Conservation (phyloP, 2,888 invertebrate species). For the Eupithecia exiguata region DNA sequence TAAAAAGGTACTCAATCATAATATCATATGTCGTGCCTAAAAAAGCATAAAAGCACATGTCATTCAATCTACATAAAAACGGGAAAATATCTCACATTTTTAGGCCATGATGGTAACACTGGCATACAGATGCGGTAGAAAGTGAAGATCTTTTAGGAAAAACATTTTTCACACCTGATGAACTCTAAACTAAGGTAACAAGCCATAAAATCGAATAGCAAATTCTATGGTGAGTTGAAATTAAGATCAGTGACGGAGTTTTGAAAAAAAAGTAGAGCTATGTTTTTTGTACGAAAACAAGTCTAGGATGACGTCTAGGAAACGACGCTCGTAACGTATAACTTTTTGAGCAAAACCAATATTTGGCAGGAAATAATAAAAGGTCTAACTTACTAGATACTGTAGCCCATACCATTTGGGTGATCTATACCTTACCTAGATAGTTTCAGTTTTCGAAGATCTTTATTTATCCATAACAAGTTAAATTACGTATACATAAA, state of each 20-base stretch:
- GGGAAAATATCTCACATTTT: conserved; percentile 20
- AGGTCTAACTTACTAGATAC: too few species aligned
- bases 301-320: background rate
- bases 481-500: too few species aligned
- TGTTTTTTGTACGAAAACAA: background rate
- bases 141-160: conserved; percentile 16
- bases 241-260: conserved; percentile 15
- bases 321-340: background rate
- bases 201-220: conserved; percentile 38
- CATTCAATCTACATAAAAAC: conserved; percentile 31
- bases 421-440: too few species aligned
- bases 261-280: background rate
- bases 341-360: background rate
- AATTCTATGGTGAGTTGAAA: conserved; percentile 25
- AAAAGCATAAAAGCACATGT: conserved; percentile 22
- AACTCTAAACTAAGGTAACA: conserved; percentile 36
- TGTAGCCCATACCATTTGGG: too few species aligned
- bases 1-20: conserved; percentile 17
- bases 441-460: too few species aligned
- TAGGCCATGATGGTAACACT: conserved; percentile 15
- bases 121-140: background rate
- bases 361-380: too few species aligned
- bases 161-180: conserved; percentile 38
- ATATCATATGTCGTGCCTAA: conserved; percentile 12
- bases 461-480: too few species aligned